Evolutionary conservation across 92 coral and sea anemone genomes (phyloP).

Genomic region (Palythoa caribaeorum): DNA sequence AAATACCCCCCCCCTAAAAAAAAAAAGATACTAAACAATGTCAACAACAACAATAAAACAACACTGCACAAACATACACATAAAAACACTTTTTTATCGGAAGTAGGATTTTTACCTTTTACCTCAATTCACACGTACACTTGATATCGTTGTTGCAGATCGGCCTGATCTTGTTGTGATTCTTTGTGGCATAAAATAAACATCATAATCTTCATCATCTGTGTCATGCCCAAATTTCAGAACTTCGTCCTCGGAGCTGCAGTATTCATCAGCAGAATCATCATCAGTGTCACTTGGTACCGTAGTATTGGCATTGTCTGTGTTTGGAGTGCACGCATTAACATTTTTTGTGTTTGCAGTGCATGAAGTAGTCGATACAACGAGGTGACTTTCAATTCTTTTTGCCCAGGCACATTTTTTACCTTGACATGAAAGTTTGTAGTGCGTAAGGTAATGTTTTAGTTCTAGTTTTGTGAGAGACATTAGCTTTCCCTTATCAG

Average conservation of each 20-base stretch:
- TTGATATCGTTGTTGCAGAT: constrained; percentile 37
- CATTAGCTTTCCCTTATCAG: constrained; percentile 24
- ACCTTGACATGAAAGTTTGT: constrained; percentile 48
- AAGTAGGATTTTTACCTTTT: constrained; percentile 31
- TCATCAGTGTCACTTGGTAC: constrained; percentile 44
- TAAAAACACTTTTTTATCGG: constrained; percentile 21
- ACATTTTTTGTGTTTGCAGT: constrained; percentile 27
- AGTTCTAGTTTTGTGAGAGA: constrained; percentile 50
- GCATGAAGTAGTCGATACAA: constrained; percentile 19
- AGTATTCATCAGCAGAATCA: constrained; percentile 53
- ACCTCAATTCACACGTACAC: constrained; percentile 30
- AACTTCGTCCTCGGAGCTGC: constrained; percentile 56
- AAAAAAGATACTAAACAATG: constrained; percentile 5
- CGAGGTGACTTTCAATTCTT: constrained; percentile 41
- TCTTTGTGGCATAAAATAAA: constrained; percentile 44
- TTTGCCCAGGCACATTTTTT: constrained; percentile 34
- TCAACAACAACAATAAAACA: constrained; percentile 10
- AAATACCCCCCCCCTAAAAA: background rate
- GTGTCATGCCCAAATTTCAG: constrained; percentile 42
- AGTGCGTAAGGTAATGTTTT: constrained; percentile 44
- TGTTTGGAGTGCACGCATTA: constrained; percentile 14
- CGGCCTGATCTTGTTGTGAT: constrained; percentile 44
- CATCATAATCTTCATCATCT: constrained; percentile 49
- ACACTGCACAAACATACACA: constrained; percentile 15
- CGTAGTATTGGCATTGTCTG: constrained; percentile 26